Evolutionary conservation across 2,888 invertebrate species (phyloP), one percentile per base, ranked within the genome.

Genomic region (Anthophora plumipes): DNA sequence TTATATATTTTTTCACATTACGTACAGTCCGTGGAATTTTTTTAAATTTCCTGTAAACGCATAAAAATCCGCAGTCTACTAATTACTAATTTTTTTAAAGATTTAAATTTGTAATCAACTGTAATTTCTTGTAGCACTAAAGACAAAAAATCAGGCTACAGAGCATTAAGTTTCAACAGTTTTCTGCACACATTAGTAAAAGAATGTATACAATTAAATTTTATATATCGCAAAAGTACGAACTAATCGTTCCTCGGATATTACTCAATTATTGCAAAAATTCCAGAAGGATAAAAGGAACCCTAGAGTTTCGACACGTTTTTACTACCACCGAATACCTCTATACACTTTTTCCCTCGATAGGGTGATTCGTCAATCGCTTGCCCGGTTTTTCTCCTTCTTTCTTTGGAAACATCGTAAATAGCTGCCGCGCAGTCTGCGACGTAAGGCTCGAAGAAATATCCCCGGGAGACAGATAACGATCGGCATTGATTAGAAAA

Each of bases 401-500:
- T 39, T n/a, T 22, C 14, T 7, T 0, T n/a, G 39, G n/a, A 20
- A 41, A 22, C 20, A 48, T 37, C 17, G 48, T 20, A 22, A 48
- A 39, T 20, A 8, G 25, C 11, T 43, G 50, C 31, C 31, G 17
- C 41, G 54, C 54, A 22, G 48, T 73, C 57, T 25, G 11, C 22
- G 14, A n/a, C 70, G 14, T n/a, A 12, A 22, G 52, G 14, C 39
- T 20, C 31, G 31, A 43, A n/a, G 31, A 39, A 39, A 41, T 77
- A 72, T 68, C 48, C 31, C 31, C 46, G 7, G 22, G 46, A 31
- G 48, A 48, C 55, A 17, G 54, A 41, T 61, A 70, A 39, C 54
- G 39, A 48, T 63, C 75, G 55, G 12, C 22, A 25, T 59, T 46
- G 41, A 57, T 71, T 64, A 70, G 39, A 63, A 48, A 63, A 55